Conservation (phyloP, 2,888 invertebrate genomes). For the Altica lythri region DNA sequence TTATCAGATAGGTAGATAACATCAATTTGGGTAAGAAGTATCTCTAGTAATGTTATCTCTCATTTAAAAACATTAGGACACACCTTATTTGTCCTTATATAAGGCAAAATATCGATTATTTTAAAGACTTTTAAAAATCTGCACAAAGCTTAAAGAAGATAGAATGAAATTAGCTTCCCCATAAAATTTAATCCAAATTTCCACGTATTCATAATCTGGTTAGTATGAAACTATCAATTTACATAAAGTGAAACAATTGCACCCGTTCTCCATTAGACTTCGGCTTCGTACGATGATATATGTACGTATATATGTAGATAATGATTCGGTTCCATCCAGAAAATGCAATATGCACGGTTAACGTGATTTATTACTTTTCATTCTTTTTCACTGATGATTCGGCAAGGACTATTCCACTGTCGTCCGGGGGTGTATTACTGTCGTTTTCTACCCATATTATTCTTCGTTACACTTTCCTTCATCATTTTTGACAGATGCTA, state of each 20-base stretch:
- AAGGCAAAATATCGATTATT: too few species aligned
- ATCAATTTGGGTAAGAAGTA: too few species aligned
- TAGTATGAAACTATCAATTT: conserved; percentile 7
- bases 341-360: conserved; percentile 47
- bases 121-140: too few species aligned
- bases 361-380: conserved; percentile 37
- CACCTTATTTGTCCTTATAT: too few species aligned
- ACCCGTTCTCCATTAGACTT: conserved; percentile 23
- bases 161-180: too few species aligned
- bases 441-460: conserved; percentile 5
- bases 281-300: conserved; percentile 17
- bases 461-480: conserved; percentile 2
- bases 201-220: conserved; percentile 20
- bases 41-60: too few species aligned
- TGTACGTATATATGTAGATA: conserved; percentile 29
- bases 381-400: conserved; percentile 18
- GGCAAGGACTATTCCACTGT: not conserved
- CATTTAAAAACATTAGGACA: too few species aligned
- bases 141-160: too few species aligned
- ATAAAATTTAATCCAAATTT: too few species aligned
- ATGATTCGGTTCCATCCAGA: conserved; percentile 30
- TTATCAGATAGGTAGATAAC: too few species aligned
- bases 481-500: conserved; percentile 7
- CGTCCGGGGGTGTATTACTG: not conserved
- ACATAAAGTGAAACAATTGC: conserved; percentile 22